These are phyloP conservation scores for Epizoanthus scotinus DNA, from an alignment of 92 coral and sea anemone genomes.

Conservation along the genomic window DNA sequence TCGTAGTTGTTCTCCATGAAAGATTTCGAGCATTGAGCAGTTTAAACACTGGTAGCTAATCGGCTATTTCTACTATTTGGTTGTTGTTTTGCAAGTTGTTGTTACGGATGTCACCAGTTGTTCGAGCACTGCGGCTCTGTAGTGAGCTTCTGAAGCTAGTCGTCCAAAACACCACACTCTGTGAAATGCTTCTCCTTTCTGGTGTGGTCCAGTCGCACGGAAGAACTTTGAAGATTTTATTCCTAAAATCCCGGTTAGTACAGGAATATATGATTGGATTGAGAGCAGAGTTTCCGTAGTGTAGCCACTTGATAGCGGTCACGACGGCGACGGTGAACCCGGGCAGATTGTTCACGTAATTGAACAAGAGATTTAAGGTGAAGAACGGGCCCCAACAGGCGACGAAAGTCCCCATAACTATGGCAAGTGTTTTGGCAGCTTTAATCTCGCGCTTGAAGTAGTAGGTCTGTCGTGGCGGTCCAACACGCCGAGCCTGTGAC, in stretches of 20 bases:
- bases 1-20: no score
- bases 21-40: no score
- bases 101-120: background rate
- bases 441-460: constrained; percentile 81
- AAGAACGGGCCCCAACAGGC: constrained; percentile 89
- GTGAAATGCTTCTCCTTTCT: constrained; percentile 27
- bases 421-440: constrained; percentile 83
- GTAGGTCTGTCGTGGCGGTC: constrained; percentile 73
- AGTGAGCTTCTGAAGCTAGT: constrained; percentile 58
- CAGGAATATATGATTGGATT: constrained; percentile 81
- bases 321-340: constrained; percentile 43
- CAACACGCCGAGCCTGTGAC: constrained; percentile 70
- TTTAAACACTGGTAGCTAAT: background rate
- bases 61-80: background rate
- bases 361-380: constrained; percentile 63
- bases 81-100: constrained; percentile 1
- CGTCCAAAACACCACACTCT: constrained; percentile 66
- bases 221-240: constrained; percentile 72
- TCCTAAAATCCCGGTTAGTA: constrained; percentile 78
- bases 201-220: constrained; percentile 48
- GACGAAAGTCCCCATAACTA: constrained; percentile 82
- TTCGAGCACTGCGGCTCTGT: constrained; percentile 1
- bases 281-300: constrained; percentile 79
- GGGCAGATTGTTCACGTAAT: constrained; percentile 30
- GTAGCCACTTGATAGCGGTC: constrained; percentile 66